These are phyloP conservation scores for Alouatta palliata DNA, from an alignment of 2,113 vertebrate species.

Conservation along the genomic window DNA sequence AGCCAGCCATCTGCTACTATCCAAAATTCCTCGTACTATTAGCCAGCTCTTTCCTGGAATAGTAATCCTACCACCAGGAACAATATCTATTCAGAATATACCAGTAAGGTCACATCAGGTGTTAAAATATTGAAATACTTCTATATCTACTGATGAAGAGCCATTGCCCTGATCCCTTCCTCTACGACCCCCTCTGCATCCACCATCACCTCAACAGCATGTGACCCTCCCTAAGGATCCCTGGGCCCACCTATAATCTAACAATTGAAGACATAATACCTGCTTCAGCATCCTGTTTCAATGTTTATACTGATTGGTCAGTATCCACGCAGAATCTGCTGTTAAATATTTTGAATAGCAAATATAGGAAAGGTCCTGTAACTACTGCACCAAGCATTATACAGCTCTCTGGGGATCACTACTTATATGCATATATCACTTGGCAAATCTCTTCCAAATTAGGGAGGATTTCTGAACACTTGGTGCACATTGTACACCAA, in stretches of 20 bases:
- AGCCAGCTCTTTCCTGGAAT: not conserved
- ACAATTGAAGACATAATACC: not conserved
- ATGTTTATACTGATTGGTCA: not conserved
- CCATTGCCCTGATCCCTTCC: not conserved
- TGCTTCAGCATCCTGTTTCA: not conserved
- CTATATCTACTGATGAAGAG: not conserved
- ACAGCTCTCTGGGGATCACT: not conserved
- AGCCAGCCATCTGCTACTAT: not conserved
- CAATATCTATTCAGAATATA: conserved; percentile 25
- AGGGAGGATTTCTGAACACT: not conserved
- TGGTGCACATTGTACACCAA: not conserved
- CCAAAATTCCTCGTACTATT: not conserved
- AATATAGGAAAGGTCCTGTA: not conserved
- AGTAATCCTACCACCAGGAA: not conserved
- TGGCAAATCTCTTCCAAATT: not conserved
- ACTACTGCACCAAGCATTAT: not conserved
- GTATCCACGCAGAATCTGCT: not conserved
- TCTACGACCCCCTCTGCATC: not conserved
- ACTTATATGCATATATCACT: not conserved
- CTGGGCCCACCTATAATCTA: not conserved
- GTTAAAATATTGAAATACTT: conserved; percentile 38
- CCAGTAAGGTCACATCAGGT: not conserved
- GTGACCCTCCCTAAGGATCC: not conserved
- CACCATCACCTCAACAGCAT: not conserved
- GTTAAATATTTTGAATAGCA: conserved; percentile 41